These are phyloP conservation scores for Drosophila chauvacae DNA, from an alignment of 1,140 invertebrate species.

Conservation along the genomic window DNA sequence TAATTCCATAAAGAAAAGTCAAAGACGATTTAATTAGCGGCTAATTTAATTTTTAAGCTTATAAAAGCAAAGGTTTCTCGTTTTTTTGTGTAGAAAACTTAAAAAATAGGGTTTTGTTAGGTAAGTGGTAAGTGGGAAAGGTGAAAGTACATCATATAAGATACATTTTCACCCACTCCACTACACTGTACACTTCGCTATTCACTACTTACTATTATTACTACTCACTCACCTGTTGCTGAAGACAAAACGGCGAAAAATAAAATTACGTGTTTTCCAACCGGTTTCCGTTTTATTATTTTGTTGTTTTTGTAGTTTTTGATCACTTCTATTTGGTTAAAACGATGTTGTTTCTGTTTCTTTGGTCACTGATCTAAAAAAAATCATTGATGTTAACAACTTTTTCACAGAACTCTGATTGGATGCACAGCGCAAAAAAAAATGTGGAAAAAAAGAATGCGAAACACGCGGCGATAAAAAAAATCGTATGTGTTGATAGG, in stretches of 20 bases:
- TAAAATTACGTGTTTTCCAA: conserved; percentile 42
- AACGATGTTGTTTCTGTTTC: conserved; percentile 9
- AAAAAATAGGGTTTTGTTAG: neutral
- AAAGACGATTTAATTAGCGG: neutral
- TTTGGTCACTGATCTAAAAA: conserved; percentile 38
- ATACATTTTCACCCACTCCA: conserved; percentile 21
- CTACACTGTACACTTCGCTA: neutral
- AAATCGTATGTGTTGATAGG: conserved; percentile 3
- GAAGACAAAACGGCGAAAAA: conserved; percentile 1
- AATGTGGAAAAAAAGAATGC: conserved; percentile 28
- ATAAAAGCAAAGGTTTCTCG: neutral
- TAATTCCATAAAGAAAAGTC: neutral
- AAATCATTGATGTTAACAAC: conserved; percentile 28
- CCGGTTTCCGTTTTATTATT: conserved; percentile 23
- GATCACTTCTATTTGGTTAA: conserved; percentile 29
- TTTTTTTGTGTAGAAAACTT: neutral
- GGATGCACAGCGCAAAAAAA: conserved; percentile 38
- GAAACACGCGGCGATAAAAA: conserved; percentile 27
- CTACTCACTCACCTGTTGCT: conserved; percentile 41
- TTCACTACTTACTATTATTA: conserved; percentile 6
- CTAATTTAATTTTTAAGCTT: neutral
- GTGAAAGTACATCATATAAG: conserved; percentile 32
- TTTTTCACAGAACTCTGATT: conserved; percentile 43
- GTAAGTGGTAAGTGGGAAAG: conserved; percentile 14
- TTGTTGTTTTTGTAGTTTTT: neutral